Percentiles rank a stretch among this genome's conserved stretches.
Evolutionary conservation across 2,797 vertebrate genomes (phyloP).

Genomic region (Coregonus sp.): DNA sequence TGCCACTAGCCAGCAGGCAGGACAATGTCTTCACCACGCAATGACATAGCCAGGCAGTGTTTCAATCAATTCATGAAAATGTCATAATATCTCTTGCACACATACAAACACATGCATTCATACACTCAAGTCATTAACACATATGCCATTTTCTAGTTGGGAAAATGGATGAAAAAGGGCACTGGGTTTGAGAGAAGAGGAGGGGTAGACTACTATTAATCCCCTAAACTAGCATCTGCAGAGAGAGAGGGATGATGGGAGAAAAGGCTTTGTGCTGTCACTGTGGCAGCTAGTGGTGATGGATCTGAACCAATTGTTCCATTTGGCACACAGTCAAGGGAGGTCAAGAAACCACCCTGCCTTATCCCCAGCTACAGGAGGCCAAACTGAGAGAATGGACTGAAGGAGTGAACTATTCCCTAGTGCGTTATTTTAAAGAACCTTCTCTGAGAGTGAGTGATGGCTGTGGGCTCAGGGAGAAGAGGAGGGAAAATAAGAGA

Average conservation of each 20-base stretch:
- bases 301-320: conserved; percentile 69
- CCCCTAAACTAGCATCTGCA: conserved; percentile 42
- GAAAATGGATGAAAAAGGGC: conserved; percentile 10
- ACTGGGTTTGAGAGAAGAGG: background rate
- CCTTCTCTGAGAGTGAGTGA: conserved; percentile 52
- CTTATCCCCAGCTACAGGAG: conserved; percentile 36
- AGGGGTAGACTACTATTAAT: conserved; percentile 28
- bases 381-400: conserved; percentile 59
- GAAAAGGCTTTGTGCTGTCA: conserved; percentile 63
- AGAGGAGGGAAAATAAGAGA: background rate
- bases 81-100: conserved; percentile 53
- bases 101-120: conserved; percentile 25
- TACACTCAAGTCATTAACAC: background rate
- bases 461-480: conserved; percentile 41
- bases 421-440: conserved; percentile 59
- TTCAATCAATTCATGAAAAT: conserved; percentile 70
- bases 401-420: conserved; percentile 45
- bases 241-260: conserved; percentile 46
- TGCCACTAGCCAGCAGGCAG: conserved; percentile 31
- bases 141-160: background rate
- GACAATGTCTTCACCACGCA: conserved; percentile 51
- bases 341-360: conserved; percentile 38
- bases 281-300: conserved; percentile 61
- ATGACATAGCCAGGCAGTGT: conserved; percentile 59
- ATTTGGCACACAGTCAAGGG: conserved; percentile 66